Percentiles rank a stretch among this genome's conserved stretches.
Evolutionary conservation across 2,888 invertebrate species (phyloP).

Genomic region (Melikaiella ostensackeni): DNA sequence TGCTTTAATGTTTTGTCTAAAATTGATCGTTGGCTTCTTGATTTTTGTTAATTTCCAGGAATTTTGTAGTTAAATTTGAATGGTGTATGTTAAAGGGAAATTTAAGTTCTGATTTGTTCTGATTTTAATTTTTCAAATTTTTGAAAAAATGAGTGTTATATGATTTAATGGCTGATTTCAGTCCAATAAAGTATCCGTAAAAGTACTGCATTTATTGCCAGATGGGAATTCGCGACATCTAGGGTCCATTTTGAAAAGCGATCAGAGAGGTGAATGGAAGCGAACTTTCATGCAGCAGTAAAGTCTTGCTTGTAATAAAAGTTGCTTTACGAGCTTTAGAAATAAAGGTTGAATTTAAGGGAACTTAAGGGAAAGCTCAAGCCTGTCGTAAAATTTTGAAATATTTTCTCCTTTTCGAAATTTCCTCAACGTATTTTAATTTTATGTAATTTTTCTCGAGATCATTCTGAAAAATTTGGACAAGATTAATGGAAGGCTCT

Average conservation of each 20-base stretch:
- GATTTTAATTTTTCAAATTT: too few species aligned
- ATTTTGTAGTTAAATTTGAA: too few species aligned
- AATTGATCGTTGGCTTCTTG: too few species aligned
- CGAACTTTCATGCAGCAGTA: not conserved
- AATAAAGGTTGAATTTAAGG: conserved; percentile 48
- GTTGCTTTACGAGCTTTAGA: conserved; percentile 45
- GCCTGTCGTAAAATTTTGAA: not conserved
- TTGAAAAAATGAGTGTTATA: not conserved
- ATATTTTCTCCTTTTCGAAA: not conserved
- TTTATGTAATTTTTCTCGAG: not conserved
- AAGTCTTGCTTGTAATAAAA: conserved; percentile 44
- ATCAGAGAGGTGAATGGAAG: not conserved
- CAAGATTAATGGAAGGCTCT: not conserved
- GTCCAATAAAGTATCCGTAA: not conserved
- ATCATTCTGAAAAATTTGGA: not conserved
- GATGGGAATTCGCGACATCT: not conserved
- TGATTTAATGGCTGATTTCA: not conserved
- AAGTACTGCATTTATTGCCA: not conserved
- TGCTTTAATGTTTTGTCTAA: too few species aligned
- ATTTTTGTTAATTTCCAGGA: too few species aligned
- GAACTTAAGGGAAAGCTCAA: not conserved
- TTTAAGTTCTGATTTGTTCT: too few species aligned
- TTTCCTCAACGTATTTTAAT: not conserved
- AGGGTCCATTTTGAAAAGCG: not conserved
- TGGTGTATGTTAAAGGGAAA: too few species aligned